Conservation (phyloP, 2,113 vertebrate genomes). For the Eclectus roratus region DNA sequence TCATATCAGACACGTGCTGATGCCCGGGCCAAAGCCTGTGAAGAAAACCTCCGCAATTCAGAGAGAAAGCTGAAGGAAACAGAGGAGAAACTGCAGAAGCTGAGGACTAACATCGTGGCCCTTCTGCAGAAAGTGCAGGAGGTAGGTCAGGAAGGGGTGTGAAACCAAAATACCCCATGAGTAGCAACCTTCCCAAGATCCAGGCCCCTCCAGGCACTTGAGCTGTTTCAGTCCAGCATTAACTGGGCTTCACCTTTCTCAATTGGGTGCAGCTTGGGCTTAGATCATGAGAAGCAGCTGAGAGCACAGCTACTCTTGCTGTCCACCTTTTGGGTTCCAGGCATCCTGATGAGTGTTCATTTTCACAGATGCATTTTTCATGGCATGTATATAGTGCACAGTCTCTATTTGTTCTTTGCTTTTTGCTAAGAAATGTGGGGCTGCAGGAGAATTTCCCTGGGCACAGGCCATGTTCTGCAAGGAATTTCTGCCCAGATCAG, state of each 20-base stretch:
- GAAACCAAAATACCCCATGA: neutral
- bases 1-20: conserved; percentile 94
- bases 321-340: neutral
- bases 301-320: neutral
- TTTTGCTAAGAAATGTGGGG: neutral
- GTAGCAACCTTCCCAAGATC: neutral
- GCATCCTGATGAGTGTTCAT: neutral
- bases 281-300: neutral
- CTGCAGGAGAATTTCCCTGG: neutral
- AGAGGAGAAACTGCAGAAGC: conserved; percentile 92
- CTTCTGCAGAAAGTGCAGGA: conserved; percentile 98
- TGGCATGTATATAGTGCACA: neutral
- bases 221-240: neutral
- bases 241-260: neutral
- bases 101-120: conserved; percentile 94
- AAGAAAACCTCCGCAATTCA: conserved; percentile 84
- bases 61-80: conserved; percentile 88
- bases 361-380: neutral
- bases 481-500: neutral
- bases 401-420: neutral
- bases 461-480: neutral
- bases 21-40: conserved; percentile 87
- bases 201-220: neutral
- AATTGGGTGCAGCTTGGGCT: neutral
- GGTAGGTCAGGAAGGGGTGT: conserved; percentile 72